phyloP scores from a whole-genome alignment of 2,888 invertebrate genomes.

The Melangyna quadrimaculata region DNA sequence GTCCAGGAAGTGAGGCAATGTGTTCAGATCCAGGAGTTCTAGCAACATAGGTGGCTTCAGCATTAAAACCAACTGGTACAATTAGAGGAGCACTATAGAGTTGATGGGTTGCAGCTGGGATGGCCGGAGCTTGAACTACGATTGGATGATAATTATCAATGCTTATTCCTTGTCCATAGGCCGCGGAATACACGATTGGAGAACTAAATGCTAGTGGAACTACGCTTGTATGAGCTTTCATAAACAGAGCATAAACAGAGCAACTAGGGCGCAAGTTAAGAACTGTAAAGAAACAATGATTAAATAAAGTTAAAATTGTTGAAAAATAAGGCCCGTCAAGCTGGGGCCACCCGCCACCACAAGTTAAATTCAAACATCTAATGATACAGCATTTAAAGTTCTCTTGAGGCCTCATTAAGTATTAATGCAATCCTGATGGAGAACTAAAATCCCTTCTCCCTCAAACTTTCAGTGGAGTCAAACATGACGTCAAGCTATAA shows the following conservation, averaged over 20 bases:
- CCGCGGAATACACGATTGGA: not conserved
- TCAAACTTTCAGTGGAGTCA: too few relatives aligned
- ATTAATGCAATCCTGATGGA: too few relatives aligned
- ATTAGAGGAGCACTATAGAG: not conserved
- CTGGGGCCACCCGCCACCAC: too few relatives aligned
- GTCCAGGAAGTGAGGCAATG: conserved; percentile 6
- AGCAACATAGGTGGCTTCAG: not conserved
- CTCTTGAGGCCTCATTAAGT: too few relatives aligned
- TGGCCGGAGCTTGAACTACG: not conserved
- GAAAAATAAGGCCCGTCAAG: too few relatives aligned
- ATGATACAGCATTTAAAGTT: too few relatives aligned
- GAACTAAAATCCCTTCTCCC: too few relatives aligned
- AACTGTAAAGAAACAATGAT: not conserved
- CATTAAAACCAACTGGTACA: not conserved
- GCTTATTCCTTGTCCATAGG: not conserved
- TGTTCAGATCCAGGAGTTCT: conserved; percentile 8
- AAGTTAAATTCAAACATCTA: too few relatives aligned
- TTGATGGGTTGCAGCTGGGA: not conserved
- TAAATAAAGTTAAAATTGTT: too few relatives aligned
- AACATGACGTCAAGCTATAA: too few relatives aligned
- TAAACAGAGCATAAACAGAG: not conserved
- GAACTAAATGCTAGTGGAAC: not conserved
- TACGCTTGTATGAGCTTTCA: not conserved
- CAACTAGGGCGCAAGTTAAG: not conserved
- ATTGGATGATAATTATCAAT: not conserved